Percentiles rank a stretch among this genome's conserved stretches.
Evolutionary conservation across 2,113 vertebrate species (phyloP).

Genomic region (Thamnophis sirtalis): DNA sequence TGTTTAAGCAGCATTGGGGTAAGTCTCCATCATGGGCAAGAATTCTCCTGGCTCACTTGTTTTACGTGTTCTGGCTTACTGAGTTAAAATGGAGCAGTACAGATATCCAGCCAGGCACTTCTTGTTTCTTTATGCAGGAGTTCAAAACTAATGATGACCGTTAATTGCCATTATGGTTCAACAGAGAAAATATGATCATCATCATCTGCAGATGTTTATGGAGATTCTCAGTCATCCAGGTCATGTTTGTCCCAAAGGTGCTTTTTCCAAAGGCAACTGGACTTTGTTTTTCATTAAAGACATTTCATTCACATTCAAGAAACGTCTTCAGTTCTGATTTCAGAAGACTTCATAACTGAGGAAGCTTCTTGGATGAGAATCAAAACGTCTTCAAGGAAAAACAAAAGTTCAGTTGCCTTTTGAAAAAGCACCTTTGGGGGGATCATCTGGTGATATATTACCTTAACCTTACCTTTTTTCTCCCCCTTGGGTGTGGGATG

Average conservation of each 20-base stretch:
- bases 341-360: not conserved
- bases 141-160: not conserved
- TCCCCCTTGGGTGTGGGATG: not conserved
- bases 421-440: not conserved
- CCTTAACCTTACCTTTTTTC: not conserved
- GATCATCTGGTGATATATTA: not conserved
- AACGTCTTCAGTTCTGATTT: not conserved
- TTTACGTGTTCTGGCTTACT: not conserved
- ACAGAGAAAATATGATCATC: not conserved
- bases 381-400: not conserved
- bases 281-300: too few relatives aligned
- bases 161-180: not conserved
- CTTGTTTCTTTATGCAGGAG: not conserved
- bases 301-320: too few relatives aligned
- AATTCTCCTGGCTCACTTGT: not conserved
- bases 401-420: not conserved
- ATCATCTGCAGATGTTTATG: not conserved
- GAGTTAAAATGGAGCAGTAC: not conserved
- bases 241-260: not conserved
- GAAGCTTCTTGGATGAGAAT: not conserved
- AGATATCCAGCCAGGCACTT: not conserved
- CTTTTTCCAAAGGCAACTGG: too few relatives aligned
- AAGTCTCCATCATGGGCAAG: not conserved
- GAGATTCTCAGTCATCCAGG: not conserved
- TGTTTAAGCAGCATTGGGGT: slow-evolving; percentile 26